Conservation (phyloP, 64 coral and sea anemone genomes). For the Orbicella faveolata region DNA sequence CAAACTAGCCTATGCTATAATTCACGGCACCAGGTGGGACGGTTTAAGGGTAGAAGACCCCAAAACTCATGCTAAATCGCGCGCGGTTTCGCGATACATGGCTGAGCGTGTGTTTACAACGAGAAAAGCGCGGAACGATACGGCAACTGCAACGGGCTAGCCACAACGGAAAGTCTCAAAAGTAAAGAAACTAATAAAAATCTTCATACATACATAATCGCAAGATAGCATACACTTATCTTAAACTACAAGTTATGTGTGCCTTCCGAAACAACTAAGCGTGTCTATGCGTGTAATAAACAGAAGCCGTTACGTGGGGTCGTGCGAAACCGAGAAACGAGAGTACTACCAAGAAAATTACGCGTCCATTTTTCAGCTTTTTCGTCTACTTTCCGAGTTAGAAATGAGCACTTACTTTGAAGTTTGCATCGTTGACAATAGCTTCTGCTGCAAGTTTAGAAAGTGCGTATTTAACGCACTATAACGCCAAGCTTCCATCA, state of each 20-base stretch:
- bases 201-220: too few relatives aligned
- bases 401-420: conserved; percentile 1
- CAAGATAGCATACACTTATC: too few relatives aligned
- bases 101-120: too few relatives aligned
- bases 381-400: background rate
- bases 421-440: conserved; percentile 28
- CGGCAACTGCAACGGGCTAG: too few relatives aligned
- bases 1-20: too few relatives aligned
- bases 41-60: background rate
- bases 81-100: too few relatives aligned
- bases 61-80: background rate
- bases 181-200: too few relatives aligned
- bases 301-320: background rate
- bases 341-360: background rate
- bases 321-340: conserved; percentile 3
- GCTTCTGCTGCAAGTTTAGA: background rate
- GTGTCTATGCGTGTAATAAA: background rate
- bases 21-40: too few relatives aligned
- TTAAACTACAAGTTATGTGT: background rate
- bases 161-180: too few relatives aligned
- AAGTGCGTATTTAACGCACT: conserved; percentile 29
- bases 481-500: conserved; percentile 37
- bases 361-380: background rate
- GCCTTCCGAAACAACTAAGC: background rate
- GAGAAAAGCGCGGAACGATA: too few relatives aligned